Conservation (phyloP, 2,113 vertebrate species). For the Naja naja region DNA sequence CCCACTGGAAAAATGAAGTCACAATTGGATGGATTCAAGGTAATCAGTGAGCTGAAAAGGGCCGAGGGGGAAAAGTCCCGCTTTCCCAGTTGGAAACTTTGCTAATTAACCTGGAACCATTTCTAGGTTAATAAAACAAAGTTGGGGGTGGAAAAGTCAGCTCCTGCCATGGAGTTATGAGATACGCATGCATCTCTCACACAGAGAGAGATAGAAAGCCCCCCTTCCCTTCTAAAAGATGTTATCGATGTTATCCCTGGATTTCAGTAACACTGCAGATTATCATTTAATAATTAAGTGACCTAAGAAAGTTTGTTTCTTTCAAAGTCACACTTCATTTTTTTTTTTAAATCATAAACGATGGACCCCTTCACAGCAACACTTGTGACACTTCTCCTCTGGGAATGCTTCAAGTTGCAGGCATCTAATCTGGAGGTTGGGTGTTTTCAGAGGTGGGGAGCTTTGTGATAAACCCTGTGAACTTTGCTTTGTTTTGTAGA, state of each 20-base stretch:
- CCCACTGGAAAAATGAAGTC: constrained; percentile 17
- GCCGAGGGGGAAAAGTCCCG: not conserved
- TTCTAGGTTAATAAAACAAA: constrained; percentile 8
- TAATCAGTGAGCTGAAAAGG: not conserved
- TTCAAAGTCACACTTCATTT: not conserved
- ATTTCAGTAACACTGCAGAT: not conserved
- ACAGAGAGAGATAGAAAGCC: too few relatives aligned
- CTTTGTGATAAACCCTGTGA: fast-evolving
- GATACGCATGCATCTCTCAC: not conserved
- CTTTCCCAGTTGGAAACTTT: not conserved
- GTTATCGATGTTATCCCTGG: not conserved
- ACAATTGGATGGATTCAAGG: constrained; percentile 6
- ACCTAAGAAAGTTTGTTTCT: not conserved
- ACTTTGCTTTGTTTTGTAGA: constrained; percentile 54
- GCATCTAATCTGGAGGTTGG: fast-evolving
- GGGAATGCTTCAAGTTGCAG: not conserved
- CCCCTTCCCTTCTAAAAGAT: not conserved
- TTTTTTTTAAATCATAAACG: not conserved
- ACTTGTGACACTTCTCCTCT: not conserved
- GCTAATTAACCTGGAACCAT: constrained; percentile 17
- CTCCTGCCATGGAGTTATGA: not conserved
- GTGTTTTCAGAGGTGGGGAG: fast-evolving
- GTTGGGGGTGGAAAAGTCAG: not conserved
- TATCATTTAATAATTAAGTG: not conserved
- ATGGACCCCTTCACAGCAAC: not conserved